Conservation (phyloP, 2,888 invertebrate genomes). For the Plebejus melissa region DNA sequence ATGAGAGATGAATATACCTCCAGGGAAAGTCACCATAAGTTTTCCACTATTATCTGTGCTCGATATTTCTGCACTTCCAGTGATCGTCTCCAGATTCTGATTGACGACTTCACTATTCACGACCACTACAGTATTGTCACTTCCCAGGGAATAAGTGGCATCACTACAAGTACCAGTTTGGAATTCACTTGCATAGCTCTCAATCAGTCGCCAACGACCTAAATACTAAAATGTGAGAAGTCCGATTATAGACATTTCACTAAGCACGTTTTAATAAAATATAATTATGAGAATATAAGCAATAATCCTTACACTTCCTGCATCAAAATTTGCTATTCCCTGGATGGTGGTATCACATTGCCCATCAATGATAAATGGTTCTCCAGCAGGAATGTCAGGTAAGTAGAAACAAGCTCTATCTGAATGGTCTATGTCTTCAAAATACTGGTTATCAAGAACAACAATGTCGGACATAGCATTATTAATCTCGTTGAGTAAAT, state of each 20-base stretch:
- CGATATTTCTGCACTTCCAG: slow-evolving; percentile 48
- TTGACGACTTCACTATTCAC: slow-evolving; percentile 52
- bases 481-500: slow-evolving; percentile 43
- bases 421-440: slow-evolving; percentile 47
- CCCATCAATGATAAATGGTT: slow-evolving; percentile 51
- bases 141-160: slow-evolving; percentile 45
- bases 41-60: slow-evolving; percentile 79
- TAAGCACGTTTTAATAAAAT: not conserved
- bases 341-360: slow-evolving; percentile 50
- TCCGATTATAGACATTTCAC: not conserved
- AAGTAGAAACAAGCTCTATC: slow-evolving; percentile 55
- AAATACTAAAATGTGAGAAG: slow-evolving; percentile 39
- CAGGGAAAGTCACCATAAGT: slow-evolving; percentile 69
- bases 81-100: slow-evolving; percentile 43
- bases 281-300: not conserved
- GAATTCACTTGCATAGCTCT: slow-evolving; percentile 49
- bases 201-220: slow-evolving; percentile 55
- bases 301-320: slow-evolving; percentile 44
- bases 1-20: slow-evolving; percentile 18
- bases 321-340: slow-evolving; percentile 49
- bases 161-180: slow-evolving; percentile 55
- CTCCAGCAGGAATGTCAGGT: slow-evolving; percentile 47
- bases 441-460: slow-evolving; percentile 52
- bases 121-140: slow-evolving; percentile 42
- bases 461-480: slow-evolving; percentile 41